Evolutionary conservation across 2,888 invertebrate species (phyloP).

Genomic region (Camponotus fellah): DNA sequence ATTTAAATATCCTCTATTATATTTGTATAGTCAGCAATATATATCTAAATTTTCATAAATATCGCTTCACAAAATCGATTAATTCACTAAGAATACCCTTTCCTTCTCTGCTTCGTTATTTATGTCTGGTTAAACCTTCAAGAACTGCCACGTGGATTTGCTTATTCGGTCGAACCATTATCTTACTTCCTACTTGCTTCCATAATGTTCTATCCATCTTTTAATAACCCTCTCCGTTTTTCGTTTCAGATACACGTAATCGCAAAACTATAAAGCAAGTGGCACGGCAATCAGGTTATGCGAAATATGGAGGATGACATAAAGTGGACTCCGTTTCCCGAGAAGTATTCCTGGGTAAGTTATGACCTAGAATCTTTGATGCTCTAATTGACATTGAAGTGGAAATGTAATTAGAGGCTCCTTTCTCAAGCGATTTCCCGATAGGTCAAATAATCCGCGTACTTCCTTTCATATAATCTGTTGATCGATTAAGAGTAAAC

Average conservation of each 20-base stretch:
- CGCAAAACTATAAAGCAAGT: conserved; percentile 61
- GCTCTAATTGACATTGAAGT: conserved; percentile 64
- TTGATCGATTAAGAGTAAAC: conserved; percentile 35
- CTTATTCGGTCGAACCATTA: not conserved
- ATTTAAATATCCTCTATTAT: conserved; percentile 24
- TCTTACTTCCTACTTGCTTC: not conserved
- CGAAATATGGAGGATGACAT: conserved; percentile 69
- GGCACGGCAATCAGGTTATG: conserved; percentile 73
- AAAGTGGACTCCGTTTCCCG: conserved; percentile 56
- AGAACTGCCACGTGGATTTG: conserved; percentile 33
- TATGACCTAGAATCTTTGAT: conserved; percentile 63
- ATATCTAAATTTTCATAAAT: conserved; percentile 9
- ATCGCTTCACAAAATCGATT: conserved; percentile 19
- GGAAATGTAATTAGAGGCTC: conserved; percentile 67
- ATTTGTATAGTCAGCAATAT: conserved; percentile 40
- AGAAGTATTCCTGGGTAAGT: conserved; percentile 62
- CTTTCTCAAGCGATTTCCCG: conserved; percentile 8
- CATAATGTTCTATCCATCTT: not conserved
- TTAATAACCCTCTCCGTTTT: conserved; percentile 38
- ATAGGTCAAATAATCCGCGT: conserved; percentile 30
- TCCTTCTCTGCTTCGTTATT: not conserved
- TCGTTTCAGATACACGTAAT: conserved; percentile 41
- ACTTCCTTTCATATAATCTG: conserved; percentile 34
- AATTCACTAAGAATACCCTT: not conserved
- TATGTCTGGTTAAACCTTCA: conserved; percentile 20